Base-by-base conservation (phyloP, 1,140 invertebrate genomes). In the Brachionus rubens region DNA sequence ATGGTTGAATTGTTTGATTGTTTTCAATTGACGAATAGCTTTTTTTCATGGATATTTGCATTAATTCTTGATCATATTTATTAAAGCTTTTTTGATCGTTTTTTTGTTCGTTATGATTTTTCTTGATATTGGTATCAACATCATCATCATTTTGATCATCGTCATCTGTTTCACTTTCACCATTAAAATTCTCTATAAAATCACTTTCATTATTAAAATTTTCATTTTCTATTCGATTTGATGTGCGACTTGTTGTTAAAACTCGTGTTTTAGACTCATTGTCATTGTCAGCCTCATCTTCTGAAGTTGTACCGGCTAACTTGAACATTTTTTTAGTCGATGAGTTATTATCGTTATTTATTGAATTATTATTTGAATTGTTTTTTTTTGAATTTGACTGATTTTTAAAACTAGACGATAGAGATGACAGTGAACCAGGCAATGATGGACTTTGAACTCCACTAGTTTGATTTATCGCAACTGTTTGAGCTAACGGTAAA, bases 361-460 rank as follows among this genome's bases (percentile, higher is more conserved):
- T 30, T 36, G 30, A 36, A 16, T 9, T 3, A 24, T 54, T 54
- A n/a, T 52, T 59, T 1, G n/a, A 41, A 43, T 65, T 7, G 19
- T n/a, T 36, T 24, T 21, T 65, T 65, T 16, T 41, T 7, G 36
- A 43, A 9, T 40, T 59, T 28, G 12, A 21, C 6, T 62, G 16
- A 43, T 19, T 65, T 36, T 65, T 65, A 43, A 21, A 21, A 43
- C 36, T 65, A 24, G 59, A 59, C 3, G 28, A 65, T 14, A 65
- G 10, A 26, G 59, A 65, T 21, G 36, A 43, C 4, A 43, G 10
- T 21, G 36, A 43, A 3, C 59, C 40, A 14, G 9, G 59, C n/a
- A 65, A 24, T 12, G 59, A 65, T 14, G 59, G 59, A 43, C 59
- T 65, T 46, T 19, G 30, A 10, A 16, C 19, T 41, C 16, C 21